Base-by-base conservation (phyloP, 53 echinoderm and acorn worm genomes). In the Holothuria scabra region DNA sequence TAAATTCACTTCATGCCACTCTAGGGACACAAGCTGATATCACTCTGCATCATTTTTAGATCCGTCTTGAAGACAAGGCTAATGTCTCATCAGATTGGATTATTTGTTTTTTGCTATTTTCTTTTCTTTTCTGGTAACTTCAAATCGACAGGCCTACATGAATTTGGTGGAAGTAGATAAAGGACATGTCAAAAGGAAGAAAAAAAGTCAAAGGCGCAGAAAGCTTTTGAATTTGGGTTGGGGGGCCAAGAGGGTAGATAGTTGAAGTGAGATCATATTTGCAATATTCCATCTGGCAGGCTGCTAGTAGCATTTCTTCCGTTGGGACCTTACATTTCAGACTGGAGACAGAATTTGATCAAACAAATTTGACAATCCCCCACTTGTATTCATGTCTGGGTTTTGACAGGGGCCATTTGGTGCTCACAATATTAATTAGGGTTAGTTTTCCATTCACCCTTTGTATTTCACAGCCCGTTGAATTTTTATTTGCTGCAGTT, bases 281-380 rank as follows among this genome's bases (percentile, higher is more conserved):
- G 78, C 57, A n/a, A 78, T 78, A 78, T 78, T 78, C 78, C 78
- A 78, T 78, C 78, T 78, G 78, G 78, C 78, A 78, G 78, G 56
- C 28, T 28, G 56, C 78, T 78, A 26, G 52, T 56, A 78, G n/a
- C 20, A 32, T 28, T 32, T 56, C 78, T 81, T 48, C 82, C 82
- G 12, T 23, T 33, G 82, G 82, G 82, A 64, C 44, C 28, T 14
- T 13, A 21, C 7, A 38, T 32, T 81, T 35, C 63, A 63, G 63
- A 81, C 63, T 81, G 82, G 82, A 81, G 82, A 63, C 82, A 64
- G 46, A 35, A 34, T 78, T 59, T 78, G 78, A 78, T 78, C 78
- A 78, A 78, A 18, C 31, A 78, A 78, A 78, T 78, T 78, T 78
- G 78, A 78, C 78, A 78, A 78, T 57, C 78, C 78, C 78, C 78